Evolutionary conservation across 2,797 vertebrate genomes (phyloP).

Genomic region (Artibeus lituratus): DNA sequence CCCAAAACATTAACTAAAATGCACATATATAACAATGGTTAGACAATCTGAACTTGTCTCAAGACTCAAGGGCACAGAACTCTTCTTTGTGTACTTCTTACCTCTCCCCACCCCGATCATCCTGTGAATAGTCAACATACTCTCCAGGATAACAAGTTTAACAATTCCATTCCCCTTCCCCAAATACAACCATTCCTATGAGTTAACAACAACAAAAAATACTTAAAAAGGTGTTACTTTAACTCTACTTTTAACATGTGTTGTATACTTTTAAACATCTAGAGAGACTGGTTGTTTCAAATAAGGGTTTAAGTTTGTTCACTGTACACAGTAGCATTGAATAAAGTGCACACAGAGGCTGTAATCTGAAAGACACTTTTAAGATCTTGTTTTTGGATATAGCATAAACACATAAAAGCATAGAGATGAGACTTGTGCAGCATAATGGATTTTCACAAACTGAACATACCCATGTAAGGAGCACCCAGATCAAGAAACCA

Average conservation of each 20-base stretch:
- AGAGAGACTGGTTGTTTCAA: constrained; percentile 17
- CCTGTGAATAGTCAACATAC: neutral
- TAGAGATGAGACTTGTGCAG: neutral
- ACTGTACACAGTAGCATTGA: neutral
- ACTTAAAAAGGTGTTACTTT: neutral
- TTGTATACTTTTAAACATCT: neutral
- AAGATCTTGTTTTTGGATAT: neutral
- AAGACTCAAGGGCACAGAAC: neutral
- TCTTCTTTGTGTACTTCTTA: neutral
- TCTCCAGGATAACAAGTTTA: neutral
- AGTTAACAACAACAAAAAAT: neutral
- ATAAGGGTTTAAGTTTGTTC: neutral
- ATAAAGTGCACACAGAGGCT: neutral
- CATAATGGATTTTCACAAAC: neutral
- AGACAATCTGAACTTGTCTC: neutral
- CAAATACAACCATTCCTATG: neutral
- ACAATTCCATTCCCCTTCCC: neutral
- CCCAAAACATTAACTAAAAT: neutral
- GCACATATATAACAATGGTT: neutral
- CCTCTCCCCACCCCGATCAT: neutral
- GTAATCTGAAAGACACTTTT: neutral
- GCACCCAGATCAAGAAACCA: neutral
- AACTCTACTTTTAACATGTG: neutral
- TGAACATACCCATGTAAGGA: neutral
- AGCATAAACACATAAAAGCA: neutral